phyloP scores from a whole-genome alignment of 2,113 vertebrate species.

The Strix aluco region DNA sequence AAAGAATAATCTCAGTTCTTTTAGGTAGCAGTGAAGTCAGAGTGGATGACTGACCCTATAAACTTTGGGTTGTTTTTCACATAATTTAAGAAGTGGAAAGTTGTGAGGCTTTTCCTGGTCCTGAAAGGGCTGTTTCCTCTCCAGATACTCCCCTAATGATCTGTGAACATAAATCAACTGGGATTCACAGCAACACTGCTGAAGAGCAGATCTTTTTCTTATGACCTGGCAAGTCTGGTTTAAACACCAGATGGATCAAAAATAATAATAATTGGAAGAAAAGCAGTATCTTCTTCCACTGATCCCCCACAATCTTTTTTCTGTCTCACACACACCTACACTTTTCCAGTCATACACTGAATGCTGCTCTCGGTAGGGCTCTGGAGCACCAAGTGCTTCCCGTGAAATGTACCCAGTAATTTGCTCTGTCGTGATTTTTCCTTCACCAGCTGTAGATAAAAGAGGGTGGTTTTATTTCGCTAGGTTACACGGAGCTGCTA shows the following conservation, averaged over 20 bases:
- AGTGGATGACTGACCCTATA: neutral
- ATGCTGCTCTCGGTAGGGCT: neutral
- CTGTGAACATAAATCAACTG: neutral
- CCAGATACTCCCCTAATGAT: neutral
- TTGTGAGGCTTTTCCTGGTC: neutral
- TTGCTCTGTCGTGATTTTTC: neutral
- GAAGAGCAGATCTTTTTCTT: conserved; percentile 2
- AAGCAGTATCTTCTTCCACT: conserved; percentile 17
- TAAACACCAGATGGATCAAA: conserved; percentile 52
- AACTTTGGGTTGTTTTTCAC: neutral
- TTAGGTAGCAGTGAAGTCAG: neutral
- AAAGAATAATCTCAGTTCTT: neutral
- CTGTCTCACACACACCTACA: conserved; percentile 44
- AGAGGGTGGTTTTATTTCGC: neutral
- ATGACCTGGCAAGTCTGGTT: conserved; percentile 22
- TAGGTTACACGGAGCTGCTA: accelerated
- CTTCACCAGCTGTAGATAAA: neutral
- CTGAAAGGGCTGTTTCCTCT: neutral
- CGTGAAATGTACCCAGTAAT: neutral
- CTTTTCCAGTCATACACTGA: neutral
- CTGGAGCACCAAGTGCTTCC: neutral
- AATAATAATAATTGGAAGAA: conserved; percentile 35
- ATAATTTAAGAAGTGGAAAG: neutral
- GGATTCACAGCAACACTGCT: neutral
- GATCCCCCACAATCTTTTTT: neutral